Evolutionary conservation across 92 coral and sea anemone genomes (phyloP).

Genomic region (Paragorgia papillata): DNA sequence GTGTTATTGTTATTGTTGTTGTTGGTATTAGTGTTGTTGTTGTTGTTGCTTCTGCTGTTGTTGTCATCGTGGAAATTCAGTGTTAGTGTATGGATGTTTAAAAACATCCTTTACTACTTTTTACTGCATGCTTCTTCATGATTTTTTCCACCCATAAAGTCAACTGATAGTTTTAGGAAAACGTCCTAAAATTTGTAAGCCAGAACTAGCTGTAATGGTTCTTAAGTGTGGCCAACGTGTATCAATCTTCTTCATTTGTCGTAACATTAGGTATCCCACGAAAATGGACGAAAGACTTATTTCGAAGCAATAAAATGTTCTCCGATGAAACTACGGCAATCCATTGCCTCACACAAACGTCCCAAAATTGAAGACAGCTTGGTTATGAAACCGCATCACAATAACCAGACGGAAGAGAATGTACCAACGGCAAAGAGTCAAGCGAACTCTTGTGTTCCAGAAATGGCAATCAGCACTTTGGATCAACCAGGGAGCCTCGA

Average conservation of each 20-base stretch:
- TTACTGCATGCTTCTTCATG: no score
- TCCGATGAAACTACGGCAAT: slow-evolving; percentile 35
- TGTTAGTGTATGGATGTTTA: no score
- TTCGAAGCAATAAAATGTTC: slow-evolving; percentile 43
- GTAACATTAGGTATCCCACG: not conserved
- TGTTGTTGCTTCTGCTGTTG: no score
- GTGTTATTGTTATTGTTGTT: no score
- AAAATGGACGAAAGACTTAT: slow-evolving; percentile 16
- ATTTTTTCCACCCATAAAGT: no score
- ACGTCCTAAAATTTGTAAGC: no score
- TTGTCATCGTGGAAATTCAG: no score
- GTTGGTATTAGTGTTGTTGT: no score
- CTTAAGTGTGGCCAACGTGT: no score
- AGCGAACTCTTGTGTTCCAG: not conserved
- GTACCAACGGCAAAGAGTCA: not conserved
- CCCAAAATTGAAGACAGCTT: not conserved
- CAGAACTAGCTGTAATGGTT: no score
- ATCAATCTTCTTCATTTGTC: not conserved
- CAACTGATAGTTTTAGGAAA: no score
- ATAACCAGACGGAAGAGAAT: not conserved
- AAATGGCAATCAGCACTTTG: not conserved
- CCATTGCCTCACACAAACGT: slow-evolving; percentile 6
- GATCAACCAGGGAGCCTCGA: slow-evolving; percentile 24
- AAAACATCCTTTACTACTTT: no score
- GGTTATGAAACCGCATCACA: not conserved